Conservation (phyloP, 1,140 invertebrate species). For the Stegodyphus dumicola region DNA sequence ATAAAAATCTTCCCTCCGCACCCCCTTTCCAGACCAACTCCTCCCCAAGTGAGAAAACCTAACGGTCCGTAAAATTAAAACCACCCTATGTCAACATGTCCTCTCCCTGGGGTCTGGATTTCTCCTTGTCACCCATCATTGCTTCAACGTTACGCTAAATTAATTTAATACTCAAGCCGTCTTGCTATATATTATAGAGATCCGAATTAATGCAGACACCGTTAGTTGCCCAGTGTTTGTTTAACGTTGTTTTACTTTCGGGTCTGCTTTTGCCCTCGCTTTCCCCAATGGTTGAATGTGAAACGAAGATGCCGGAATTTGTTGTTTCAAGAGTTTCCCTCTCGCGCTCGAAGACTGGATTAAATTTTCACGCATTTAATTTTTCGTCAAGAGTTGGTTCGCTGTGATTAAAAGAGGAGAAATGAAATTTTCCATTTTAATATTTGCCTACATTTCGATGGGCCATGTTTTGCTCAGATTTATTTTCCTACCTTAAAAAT, state of each 20-base stretch:
- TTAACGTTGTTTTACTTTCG: constrained; percentile 23
- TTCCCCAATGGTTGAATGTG: background rate
- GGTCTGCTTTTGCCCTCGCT: no score
- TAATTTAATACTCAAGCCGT: constrained; percentile 51
- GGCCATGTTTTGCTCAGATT: no score
- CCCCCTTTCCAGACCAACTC: background rate
- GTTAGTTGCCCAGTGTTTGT: constrained; percentile 18
- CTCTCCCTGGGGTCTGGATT: constrained; percentile 30
- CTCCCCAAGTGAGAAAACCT: constrained; percentile 50
- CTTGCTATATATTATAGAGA: constrained; percentile 9
- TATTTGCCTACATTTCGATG: no score
- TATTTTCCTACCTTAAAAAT: no score
- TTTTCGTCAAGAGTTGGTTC: background rate
- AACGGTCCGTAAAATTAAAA: constrained; percentile 58
- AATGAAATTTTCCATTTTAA: no score
- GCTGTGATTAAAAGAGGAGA: no score
- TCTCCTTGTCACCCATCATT: constrained; percentile 32
- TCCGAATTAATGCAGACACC: constrained; percentile 23
- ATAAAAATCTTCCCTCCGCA: constrained; percentile 38
- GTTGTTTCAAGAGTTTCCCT: constrained; percentile 6
- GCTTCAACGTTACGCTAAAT: constrained; percentile 40
- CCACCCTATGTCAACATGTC: constrained; percentile 57
- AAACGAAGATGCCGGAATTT: background rate
- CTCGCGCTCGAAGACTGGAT: background rate
- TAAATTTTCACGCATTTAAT: background rate